phyloP scores from a whole-genome alignment of 2,797 vertebrate species.

The Euthynnus affinis region DNA sequence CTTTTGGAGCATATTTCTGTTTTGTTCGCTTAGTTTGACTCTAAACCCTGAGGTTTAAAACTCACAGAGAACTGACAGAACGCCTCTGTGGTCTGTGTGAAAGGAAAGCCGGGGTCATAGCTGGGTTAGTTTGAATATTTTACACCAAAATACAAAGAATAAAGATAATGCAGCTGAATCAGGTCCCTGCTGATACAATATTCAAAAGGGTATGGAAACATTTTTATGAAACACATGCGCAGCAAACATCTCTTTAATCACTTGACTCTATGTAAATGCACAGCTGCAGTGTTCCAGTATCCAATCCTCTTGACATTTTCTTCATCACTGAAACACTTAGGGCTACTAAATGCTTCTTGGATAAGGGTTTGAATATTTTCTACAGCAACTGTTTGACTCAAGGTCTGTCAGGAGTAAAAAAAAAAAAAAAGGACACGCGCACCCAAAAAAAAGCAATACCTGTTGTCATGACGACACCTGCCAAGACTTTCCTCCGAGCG shows the following conservation, averaged over 20 bases:
- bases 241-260: constrained; percentile 6
- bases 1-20: no score
- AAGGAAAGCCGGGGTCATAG: not conserved
- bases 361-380: not conserved
- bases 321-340: not conserved
- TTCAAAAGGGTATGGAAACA: no score
- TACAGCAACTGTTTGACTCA: not conserved
- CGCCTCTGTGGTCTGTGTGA: no score
- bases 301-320: not conserved
- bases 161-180: not conserved
- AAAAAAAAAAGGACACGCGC: no score
- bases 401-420: not conserved
- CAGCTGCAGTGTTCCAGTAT: not conserved
- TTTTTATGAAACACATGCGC: not conserved
- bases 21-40: not conserved
- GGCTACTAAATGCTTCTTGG: not conserved
- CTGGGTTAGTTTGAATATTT: not conserved
- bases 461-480: constrained; percentile 97
- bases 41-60: not conserved
- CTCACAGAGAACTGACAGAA: no score
- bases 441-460: constrained; percentile 79
- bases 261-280: not conserved
- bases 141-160: not conserved
- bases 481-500: constrained; percentile 94
- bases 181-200: not conserved